These are phyloP conservation scores for Cheilosia urbana DNA, from an alignment of 2,888 invertebrate species.

Conservation along the genomic window DNA sequence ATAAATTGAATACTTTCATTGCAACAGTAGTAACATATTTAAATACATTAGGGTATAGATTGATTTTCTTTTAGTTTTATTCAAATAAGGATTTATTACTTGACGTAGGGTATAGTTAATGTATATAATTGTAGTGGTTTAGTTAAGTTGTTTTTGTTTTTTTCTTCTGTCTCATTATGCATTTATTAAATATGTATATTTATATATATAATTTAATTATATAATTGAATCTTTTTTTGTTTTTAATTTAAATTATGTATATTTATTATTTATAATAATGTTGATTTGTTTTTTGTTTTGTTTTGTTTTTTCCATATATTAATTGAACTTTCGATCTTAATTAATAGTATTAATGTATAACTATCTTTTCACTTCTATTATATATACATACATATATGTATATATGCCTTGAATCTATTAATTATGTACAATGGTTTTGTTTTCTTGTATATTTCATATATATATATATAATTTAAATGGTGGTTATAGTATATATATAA, in stretches of 20 bases:
- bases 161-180: slow-evolving; percentile 46
- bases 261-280: slow-evolving; percentile 70
- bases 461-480: slow-evolving; percentile 40
- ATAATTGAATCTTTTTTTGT: slow-evolving; percentile 69
- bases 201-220: slow-evolving; percentile 67
- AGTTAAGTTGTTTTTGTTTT: slow-evolving; percentile 35
- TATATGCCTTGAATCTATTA: slow-evolving; percentile 73
- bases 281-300: slow-evolving; percentile 57
- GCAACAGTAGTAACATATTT: slow-evolving; percentile 58
- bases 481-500: slow-evolving; percentile 68
- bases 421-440: slow-evolving; percentile 66
- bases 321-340: slow-evolving; percentile 74
- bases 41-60: slow-evolving; percentile 62
- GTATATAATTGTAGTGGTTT: slow-evolving; percentile 70
- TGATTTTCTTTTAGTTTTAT: slow-evolving; percentile 17
- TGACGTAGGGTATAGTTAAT: slow-evolving; percentile 63
- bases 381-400: slow-evolving; percentile 42
- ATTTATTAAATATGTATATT: slow-evolving; percentile 67
- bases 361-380: slow-evolving; percentile 52
- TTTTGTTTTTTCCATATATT: slow-evolving; percentile 53
- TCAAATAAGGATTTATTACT: slow-evolving; percentile 51
- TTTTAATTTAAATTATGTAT: slow-evolving; percentile 47
- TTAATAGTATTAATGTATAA: slow-evolving; percentile 64
- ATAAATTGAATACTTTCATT: slow-evolving; percentile 55
- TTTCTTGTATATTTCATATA: slow-evolving; percentile 54